phyloP scores from a whole-genome alignment of 2,888 invertebrate genomes.

The Drepana falcataria region DNA sequence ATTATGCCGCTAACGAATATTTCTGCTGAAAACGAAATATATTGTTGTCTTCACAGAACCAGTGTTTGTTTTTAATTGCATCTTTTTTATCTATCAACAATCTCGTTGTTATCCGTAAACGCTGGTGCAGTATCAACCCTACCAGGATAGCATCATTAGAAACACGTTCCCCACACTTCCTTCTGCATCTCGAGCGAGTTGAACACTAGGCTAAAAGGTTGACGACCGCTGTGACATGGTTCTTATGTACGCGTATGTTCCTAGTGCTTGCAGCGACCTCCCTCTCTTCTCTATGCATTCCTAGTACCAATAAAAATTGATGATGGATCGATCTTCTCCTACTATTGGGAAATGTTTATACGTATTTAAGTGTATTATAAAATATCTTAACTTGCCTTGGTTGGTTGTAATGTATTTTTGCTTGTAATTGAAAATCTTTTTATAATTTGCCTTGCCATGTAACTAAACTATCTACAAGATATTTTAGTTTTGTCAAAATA shows the following conservation, averaged over 20 bases:
- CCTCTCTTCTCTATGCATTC: not conserved
- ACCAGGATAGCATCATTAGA: slow-evolving; percentile 21
- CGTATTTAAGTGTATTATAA: too few relatives aligned
- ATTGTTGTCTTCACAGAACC: too few relatives aligned
- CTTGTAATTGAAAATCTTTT: too few relatives aligned
- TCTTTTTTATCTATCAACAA: not conserved
- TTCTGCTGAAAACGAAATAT: too few relatives aligned
- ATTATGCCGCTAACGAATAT: too few relatives aligned
- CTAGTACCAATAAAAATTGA: not conserved
- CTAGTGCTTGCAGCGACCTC: not conserved
- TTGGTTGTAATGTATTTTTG: too few relatives aligned
- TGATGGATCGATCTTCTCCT: not conserved
- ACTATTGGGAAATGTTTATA: too few relatives aligned
- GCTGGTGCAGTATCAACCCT: slow-evolving; percentile 15
- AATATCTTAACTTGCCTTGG: too few relatives aligned
- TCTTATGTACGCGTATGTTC: slow-evolving; percentile 17
- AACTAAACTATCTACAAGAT: too few relatives aligned
- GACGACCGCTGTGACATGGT: slow-evolving; percentile 40
- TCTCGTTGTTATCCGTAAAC: not conserved
- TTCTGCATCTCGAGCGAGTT: slow-evolving; percentile 14
- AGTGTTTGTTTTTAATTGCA: too few relatives aligned
- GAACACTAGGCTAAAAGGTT: slow-evolving; percentile 53
- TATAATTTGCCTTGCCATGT: too few relatives aligned
- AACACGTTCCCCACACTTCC: slow-evolving; percentile 24
- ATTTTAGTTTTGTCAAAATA: too few relatives aligned